phyloP scores from a whole-genome alignment of 2,888 invertebrate species.

The Macaria notata region DNA sequence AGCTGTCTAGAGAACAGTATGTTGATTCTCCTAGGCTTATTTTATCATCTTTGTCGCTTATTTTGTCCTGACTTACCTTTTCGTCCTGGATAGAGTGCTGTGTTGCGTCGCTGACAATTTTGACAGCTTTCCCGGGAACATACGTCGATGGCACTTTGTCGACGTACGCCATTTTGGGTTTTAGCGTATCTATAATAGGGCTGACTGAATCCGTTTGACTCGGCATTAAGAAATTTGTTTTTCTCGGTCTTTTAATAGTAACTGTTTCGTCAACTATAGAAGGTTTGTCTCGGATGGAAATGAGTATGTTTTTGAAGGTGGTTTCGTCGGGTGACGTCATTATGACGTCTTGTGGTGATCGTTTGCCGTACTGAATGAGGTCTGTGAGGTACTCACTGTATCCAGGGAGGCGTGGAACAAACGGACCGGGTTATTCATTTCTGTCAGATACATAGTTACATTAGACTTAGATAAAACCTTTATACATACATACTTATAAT shows the following conservation, averaged over 20 bases:
- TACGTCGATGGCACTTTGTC: constrained; percentile 66
- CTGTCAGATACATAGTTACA: constrained; percentile 30
- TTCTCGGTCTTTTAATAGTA: constrained; percentile 61
- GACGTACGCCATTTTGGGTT: constrained; percentile 71
- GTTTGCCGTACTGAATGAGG: constrained; percentile 58
- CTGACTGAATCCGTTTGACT: constrained; percentile 63
- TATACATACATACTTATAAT: no score
- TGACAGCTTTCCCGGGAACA: constrained; percentile 88
- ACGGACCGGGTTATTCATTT: constrained; percentile 36
- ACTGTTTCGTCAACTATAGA: constrained; percentile 65
- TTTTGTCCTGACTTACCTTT: constrained; percentile 58
- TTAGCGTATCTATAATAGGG: constrained; percentile 51
- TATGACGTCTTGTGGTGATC: constrained; percentile 73
- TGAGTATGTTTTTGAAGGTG: constrained; percentile 71
- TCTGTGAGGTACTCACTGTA: constrained; percentile 78
- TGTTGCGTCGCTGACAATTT: constrained; percentile 83
- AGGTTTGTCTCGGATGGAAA: constrained; percentile 68
- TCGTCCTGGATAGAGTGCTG: constrained; percentile 63
- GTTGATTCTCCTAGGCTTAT: constrained; percentile 60
- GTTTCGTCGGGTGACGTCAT: constrained; percentile 76
- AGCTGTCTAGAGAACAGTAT: constrained; percentile 79
- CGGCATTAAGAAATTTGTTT: constrained; percentile 64
- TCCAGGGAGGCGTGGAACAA: constrained; percentile 49
- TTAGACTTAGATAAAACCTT: no score
- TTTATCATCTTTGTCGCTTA: not conserved